Evolutionary conservation across 2,888 invertebrate species (phyloP), one percentile per base, ranked within the genome.

Genomic region (Polydrusus pterygomalis): DNA sequence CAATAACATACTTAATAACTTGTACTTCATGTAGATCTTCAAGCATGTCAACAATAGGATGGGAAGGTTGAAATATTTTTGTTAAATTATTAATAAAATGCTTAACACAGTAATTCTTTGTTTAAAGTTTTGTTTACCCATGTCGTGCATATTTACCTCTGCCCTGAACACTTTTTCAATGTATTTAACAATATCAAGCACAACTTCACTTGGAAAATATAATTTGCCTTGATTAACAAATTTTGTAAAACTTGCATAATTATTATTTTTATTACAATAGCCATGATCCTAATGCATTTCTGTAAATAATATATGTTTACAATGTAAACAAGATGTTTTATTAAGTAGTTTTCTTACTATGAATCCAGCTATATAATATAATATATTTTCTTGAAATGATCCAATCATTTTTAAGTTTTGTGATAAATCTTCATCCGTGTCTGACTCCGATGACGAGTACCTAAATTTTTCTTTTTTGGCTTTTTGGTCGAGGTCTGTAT

Each of bases 11-110:
- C 43, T 43, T 75, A 63, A 43, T 70, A 17, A 56, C 51, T 71
- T 75, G 75, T 56, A 71, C 67, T 67, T 71, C 75, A 64, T 75
- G 75, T 30, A 75, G 58, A 47, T 75, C 67, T 60, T 75, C 75
- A 65, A 58, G 60, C 67, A 67, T 75, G 17, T 71, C 65, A 58
- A 71, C 67, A 25, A 75, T 34, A 51, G 71, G 75, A 65, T 75
- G 71, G 34, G 75, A 34, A 40, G 67, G 75, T 71, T 70, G 71
- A 67, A 70, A 71, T 58, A 75, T 47, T 45, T 64, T 54, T 47
- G 34, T 62, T 30, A 74, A 69, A 69, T 74, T 68, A 63, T 69
- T 51, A 56, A 74, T 38, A 17, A 73, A 73, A 56, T 67, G 25
- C 15, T 73, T 43, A 67, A 40, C 20, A 67, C 45, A 56, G n/a